phyloP scores from a whole-genome alignment of 2,797 vertebrate species.

The Apogon talboti region DNA sequence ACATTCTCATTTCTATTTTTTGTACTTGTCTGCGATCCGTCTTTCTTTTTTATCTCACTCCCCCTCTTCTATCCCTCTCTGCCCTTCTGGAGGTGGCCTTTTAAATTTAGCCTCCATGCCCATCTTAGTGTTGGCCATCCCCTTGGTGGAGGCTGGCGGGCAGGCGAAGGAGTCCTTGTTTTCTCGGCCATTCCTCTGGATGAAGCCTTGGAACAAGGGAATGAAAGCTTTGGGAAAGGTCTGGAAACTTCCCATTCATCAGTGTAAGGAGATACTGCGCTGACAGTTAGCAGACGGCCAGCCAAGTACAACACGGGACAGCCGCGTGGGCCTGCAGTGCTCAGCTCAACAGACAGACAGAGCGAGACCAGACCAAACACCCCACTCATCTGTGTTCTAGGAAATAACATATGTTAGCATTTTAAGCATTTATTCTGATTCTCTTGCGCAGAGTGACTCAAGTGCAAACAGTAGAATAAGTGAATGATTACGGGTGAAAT shows the following conservation, averaged over 20 bases:
- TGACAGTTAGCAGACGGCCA: conserved; percentile 80
- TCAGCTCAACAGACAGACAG: conserved; percentile 63
- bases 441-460: conserved; percentile 23
- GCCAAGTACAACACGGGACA: conserved; percentile 84
- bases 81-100: conserved; percentile 37
- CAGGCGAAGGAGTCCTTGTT: conserved; percentile 70
- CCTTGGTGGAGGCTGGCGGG: conserved; percentile 54
- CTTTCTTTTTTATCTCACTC: conserved; percentile 4
- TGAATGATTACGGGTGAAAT: conserved; percentile 64
- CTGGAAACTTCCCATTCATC: conserved; percentile 86
- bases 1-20: conserved; percentile 33
- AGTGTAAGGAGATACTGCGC: conserved; percentile 85
- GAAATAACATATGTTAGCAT: conserved; percentile 67
- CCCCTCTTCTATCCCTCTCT: conserved; percentile 4
- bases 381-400: conserved; percentile 62
- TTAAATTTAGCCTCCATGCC: conserved; percentile 76
- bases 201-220: conserved; percentile 76
- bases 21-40: conserved; percentile 34
- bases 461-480: conserved; percentile 66
- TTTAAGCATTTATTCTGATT: conserved; percentile 60
- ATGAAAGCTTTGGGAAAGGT: conserved; percentile 79
- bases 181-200: conserved; percentile 74
- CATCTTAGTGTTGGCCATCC: conserved; percentile 48
- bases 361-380: conserved; percentile 73
- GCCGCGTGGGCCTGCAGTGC: conserved; percentile 69